These are phyloP conservation scores for Myripristis jacobus DNA, from an alignment of 2,797 vertebrate genomes.

Conservation along the genomic window DNA sequence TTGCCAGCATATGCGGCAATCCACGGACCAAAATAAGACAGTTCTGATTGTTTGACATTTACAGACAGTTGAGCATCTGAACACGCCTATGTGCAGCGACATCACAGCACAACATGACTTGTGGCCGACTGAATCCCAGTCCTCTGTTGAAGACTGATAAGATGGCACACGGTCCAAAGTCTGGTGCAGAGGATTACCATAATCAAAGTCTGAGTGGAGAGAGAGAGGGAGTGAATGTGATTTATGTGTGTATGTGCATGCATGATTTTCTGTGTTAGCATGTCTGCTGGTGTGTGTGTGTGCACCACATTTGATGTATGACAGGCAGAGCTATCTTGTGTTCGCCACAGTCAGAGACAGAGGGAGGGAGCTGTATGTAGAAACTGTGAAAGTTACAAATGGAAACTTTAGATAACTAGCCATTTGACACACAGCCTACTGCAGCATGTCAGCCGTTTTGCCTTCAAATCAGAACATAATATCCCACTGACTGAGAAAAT, in stretches of 20 bases:
- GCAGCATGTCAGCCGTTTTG: not conserved
- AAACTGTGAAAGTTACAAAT: not conserved
- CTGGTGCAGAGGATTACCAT: conserved; percentile 45
- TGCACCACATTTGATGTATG: not conserved
- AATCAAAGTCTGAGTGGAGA: conserved; percentile 44
- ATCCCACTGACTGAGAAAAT: not conserved
- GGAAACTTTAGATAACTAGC: not conserved
- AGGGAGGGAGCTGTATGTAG: not conserved
- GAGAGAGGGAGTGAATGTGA: conserved; percentile 18
- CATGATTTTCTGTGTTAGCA: not conserved
- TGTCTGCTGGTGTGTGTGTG: not conserved
- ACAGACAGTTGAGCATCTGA: conserved; percentile 52
- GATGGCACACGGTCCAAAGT: conserved; percentile 58
- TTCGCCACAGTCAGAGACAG: not conserved
- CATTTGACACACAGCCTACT: not conserved
- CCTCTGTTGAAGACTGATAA: conserved; percentile 65
- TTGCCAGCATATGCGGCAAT: conserved; percentile 43
- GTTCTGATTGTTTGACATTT: conserved; percentile 65
- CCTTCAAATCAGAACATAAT: not conserved
- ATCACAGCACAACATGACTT: conserved; percentile 56
- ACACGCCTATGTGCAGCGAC: conserved; percentile 43
- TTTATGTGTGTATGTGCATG: not conserved
- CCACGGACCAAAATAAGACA: conserved; percentile 63
- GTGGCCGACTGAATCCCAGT: conserved; percentile 48
- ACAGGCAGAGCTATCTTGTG: not conserved